phyloP scores from a whole-genome alignment of 2,888 invertebrate species.

The Drosophila recens region DNA sequence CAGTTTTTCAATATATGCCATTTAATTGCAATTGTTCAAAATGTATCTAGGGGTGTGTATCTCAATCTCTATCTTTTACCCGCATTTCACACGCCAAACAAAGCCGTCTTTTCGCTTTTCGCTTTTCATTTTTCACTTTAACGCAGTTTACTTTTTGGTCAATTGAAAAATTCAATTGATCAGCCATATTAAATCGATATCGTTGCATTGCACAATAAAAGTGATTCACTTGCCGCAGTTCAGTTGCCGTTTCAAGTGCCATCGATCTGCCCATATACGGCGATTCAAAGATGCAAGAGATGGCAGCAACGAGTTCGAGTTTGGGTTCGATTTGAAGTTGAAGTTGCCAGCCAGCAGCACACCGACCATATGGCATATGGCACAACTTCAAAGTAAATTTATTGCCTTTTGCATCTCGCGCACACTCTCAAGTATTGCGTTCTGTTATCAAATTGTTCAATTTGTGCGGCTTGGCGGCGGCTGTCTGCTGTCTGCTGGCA shows the following conservation, averaged over 20 bases:
- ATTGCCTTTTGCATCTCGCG: slow-evolving; percentile 52
- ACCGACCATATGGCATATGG: slow-evolving; percentile 61
- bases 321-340: slow-evolving; percentile 27
- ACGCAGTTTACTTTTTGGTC: slow-evolving; percentile 25
- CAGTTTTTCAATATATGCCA: slow-evolving; percentile 33
- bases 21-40: slow-evolving; percentile 41
- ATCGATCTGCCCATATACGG: slow-evolving; percentile 48
- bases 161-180: slow-evolving; percentile 65
- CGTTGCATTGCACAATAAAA: slow-evolving; percentile 57
- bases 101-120: slow-evolving; percentile 8
- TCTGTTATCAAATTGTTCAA: slow-evolving; percentile 77
- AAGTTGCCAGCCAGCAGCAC: slow-evolving; percentile 29
- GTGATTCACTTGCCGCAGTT: slow-evolving; percentile 65
- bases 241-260: slow-evolving; percentile 41
- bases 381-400: slow-evolving; percentile 60
- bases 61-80: slow-evolving; percentile 10
- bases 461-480: slow-evolving; percentile 62
- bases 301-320: slow-evolving; percentile 4
- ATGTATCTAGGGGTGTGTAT: slow-evolving; percentile 24
- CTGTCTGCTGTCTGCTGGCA: slow-evolving; percentile 57
- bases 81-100: slow-evolving; percentile 51
- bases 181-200: slow-evolving; percentile 45
- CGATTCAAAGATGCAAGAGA: slow-evolving; percentile 2
- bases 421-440: slow-evolving; percentile 45
- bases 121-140: slow-evolving; percentile 26